These are phyloP conservation scores for Crotalus helleri DNA, from an alignment of 2,113 vertebrate genomes.

Conservation along the genomic window DNA sequence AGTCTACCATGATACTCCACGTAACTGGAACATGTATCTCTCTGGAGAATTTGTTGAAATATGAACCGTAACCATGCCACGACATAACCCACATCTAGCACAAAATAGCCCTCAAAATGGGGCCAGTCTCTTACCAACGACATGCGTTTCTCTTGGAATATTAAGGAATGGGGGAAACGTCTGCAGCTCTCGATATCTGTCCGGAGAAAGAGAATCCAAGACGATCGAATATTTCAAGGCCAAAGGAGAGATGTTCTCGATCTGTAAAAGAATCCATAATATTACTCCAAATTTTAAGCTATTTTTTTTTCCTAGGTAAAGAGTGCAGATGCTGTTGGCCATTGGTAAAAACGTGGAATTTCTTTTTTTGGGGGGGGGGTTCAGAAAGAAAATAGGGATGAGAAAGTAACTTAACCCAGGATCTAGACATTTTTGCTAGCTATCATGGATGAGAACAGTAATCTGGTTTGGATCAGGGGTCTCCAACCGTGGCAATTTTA, in stretches of 20 bases:
- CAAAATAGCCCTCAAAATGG: background rate
- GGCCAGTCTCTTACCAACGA: slow-evolving; percentile 73
- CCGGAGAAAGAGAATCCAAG: slow-evolving; percentile 71
- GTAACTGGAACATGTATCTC: background rate
- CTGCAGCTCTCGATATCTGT: slow-evolving; percentile 51
- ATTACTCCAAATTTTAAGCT: background rate
- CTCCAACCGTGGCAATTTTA: too few species aligned
- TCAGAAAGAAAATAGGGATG: background rate
- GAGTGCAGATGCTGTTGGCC: background rate
- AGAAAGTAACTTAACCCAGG: background rate
- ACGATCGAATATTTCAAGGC: slow-evolving; percentile 70
- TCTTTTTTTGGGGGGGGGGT: background rate
- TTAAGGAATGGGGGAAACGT: slow-evolving; percentile 65
- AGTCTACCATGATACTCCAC: background rate
- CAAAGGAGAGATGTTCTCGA: slow-evolving; percentile 79
- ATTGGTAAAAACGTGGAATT: background rate
- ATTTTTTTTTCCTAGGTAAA: background rate
- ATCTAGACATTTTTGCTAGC: background rate
- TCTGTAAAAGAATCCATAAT: slow-evolving; percentile 60
- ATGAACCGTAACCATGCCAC: background rate
- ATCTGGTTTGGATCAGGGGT: background rate
- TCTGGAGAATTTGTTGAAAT: background rate
- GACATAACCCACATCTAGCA: background rate
- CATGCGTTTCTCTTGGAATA: slow-evolving; percentile 31
- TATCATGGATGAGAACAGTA: background rate